Percentiles rank a stretch among this genome's conserved stretches.
These are phyloP conservation scores for Lithosia quadra DNA, from an alignment of 2,888 invertebrate species.

Conservation along the genomic window DNA sequence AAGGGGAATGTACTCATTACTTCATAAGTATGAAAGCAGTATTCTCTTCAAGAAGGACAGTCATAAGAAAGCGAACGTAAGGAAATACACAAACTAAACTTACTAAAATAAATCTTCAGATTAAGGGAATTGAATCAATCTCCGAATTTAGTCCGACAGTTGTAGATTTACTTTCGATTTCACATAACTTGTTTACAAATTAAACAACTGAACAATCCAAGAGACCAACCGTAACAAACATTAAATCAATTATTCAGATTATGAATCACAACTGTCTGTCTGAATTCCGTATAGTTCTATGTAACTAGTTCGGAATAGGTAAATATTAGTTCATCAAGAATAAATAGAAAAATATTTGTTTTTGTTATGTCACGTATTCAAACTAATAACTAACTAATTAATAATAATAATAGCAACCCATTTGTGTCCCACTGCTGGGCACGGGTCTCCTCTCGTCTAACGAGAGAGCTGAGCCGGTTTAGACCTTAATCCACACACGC, in stretches of 20 bases:
- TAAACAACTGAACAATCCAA: constrained; percentile 1
- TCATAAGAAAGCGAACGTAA: too few relatives aligned
- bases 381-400: too few relatives aligned
- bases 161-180: neutral
- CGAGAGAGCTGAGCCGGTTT: too few relatives aligned
- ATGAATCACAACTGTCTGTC: neutral
- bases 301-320: neutral
- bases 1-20: too few relatives aligned
- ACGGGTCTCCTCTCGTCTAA: too few relatives aligned
- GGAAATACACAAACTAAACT: too few relatives aligned
- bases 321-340: neutral
- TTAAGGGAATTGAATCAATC: neutral
- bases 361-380: neutral
- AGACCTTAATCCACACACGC: too few relatives aligned
- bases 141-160: neutral
- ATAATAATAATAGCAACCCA: too few relatives aligned
- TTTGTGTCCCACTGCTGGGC: too few relatives aligned
- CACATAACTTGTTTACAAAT: constrained; percentile 3
- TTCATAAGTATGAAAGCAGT: too few relatives aligned
- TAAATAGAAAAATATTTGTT: neutral
- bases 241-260: neutral
- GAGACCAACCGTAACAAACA: constrained; percentile 20
- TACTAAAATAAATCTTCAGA: neutral
- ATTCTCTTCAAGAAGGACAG: too few relatives aligned
- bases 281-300: neutral